Evolutionary conservation across 2,888 invertebrate species (phyloP).

Genomic region (Ischnus inquisitorius): DNA sequence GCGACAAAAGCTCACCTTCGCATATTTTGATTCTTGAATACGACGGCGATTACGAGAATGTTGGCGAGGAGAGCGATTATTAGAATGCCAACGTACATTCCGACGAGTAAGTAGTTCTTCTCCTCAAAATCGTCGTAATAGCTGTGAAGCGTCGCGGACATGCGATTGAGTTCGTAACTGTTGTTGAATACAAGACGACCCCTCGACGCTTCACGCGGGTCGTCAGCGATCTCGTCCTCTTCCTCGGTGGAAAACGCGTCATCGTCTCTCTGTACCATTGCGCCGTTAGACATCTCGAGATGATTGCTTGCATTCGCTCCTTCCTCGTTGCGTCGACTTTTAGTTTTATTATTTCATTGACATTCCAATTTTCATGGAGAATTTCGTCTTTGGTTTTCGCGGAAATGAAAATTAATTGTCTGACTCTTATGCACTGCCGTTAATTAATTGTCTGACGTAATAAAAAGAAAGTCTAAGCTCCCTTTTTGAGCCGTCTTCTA

Average conservation of each 20-base stretch:
- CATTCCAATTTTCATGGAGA: too few species aligned
- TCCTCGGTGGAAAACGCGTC: background rate
- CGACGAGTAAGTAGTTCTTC: slow-evolving; percentile 86
- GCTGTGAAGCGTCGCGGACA: slow-evolving; percentile 71
- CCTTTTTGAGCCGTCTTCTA: too few species aligned
- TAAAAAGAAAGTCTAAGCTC: too few species aligned
- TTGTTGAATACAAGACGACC: slow-evolving; percentile 55
- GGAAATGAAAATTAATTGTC: too few species aligned
- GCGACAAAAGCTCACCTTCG: slow-evolving; percentile 86
- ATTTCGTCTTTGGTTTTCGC: too few species aligned
- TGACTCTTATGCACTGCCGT: too few species aligned
- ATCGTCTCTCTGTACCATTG: background rate
- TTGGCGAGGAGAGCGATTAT: slow-evolving; percentile 89
- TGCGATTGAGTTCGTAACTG: slow-evolving; percentile 68
- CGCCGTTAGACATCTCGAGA: background rate
- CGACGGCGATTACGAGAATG: slow-evolving; percentile 89
- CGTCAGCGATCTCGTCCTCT: too few species aligned
- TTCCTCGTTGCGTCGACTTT: background rate
- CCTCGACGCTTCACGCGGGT: background rate
- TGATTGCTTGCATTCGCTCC: background rate
- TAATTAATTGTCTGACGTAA: too few species aligned
- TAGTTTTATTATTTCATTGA: too few species aligned
- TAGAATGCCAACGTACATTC: slow-evolving; percentile 89
- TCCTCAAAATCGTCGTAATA: slow-evolving; percentile 75
- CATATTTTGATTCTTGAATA: slow-evolving; percentile 90